These are phyloP conservation scores for Pipistrellus pipistrellus DNA, from an alignment of 2,797 vertebrate species.

Conservation along the genomic window DNA sequence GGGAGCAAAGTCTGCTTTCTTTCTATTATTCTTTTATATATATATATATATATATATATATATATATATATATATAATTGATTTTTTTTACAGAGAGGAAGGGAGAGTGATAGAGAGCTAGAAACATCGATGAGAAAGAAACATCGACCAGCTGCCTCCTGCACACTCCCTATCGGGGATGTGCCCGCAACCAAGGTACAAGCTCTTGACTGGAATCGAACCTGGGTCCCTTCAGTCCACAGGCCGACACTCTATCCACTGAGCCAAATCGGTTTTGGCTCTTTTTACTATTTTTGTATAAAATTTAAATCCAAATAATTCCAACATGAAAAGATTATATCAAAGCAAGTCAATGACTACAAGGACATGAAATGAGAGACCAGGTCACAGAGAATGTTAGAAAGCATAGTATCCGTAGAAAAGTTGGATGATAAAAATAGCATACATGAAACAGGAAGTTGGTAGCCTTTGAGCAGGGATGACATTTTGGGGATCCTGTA, in stretches of 20 bases:
- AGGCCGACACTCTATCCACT: too few relatives aligned
- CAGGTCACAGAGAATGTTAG: background rate
- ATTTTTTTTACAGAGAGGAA: too few relatives aligned
- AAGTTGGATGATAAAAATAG: conserved; percentile 7
- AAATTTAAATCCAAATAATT: conserved; percentile 36
- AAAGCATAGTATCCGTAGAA: background rate
- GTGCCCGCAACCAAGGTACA: too few relatives aligned
- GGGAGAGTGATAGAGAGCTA: too few relatives aligned
- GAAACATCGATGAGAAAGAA: too few relatives aligned
- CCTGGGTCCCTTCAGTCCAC: too few relatives aligned
- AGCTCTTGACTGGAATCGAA: too few relatives aligned
- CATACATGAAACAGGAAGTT: background rate
- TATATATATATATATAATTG: too few relatives aligned
- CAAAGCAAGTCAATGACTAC: background rate
- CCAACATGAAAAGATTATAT: background rate
- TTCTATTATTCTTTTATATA: background rate
- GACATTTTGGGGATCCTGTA: background rate
- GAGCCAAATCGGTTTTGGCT: too few relatives aligned
- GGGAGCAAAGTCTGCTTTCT: background rate
- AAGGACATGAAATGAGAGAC: background rate
- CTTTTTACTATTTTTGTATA: background rate
- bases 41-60: too few relatives aligned
- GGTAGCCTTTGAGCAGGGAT: background rate
- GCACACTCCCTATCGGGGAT: too few relatives aligned
- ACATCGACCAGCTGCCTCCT: too few relatives aligned